Evolutionary conservation across 2,888 invertebrate genomes (phyloP).

Genomic region (Endomychus coccineus): DNA sequence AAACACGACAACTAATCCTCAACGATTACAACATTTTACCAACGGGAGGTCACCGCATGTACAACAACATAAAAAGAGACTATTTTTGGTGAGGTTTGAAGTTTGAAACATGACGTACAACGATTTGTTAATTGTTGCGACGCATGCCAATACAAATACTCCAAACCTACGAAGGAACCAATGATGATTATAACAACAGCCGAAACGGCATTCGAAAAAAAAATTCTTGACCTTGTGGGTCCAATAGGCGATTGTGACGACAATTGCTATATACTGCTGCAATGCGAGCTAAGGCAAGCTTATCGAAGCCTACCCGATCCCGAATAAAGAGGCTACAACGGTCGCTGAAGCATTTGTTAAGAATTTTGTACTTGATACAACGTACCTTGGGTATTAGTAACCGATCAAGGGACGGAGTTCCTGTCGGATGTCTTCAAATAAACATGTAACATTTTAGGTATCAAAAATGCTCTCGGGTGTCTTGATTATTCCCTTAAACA

Average conservation of each 20-base stretch:
- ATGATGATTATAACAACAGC: slow-evolving; percentile 9
- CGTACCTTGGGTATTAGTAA: slow-evolving; percentile 11
- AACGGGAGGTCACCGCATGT: slow-evolving; percentile 21
- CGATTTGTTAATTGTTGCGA: slow-evolving; percentile 19
- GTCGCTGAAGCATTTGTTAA: slow-evolving; percentile 9
- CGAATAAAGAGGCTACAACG: slow-evolving; percentile 5
- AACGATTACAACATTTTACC: slow-evolving; percentile 24
- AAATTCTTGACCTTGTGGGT: slow-evolving; percentile 10
- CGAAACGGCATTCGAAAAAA: slow-evolving; percentile 8
- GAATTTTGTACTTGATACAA: slow-evolving; percentile 11
- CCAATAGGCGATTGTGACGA: slow-evolving; percentile 5
- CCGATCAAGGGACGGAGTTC: slow-evolving; percentile 20
- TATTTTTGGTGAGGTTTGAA: slow-evolving; percentile 20
- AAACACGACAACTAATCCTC: slow-evolving; percentile 19
- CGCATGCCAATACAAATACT: slow-evolving; percentile 7
- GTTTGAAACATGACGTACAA: no score
- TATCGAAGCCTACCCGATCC: slow-evolving; percentile 3
- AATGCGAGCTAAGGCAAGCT: slow-evolving; percentile 9
- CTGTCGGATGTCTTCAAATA: slow-evolving; percentile 14
- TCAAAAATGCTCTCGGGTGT: no score
- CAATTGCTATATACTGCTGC: slow-evolving; percentile 9
- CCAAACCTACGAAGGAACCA: slow-evolving; percentile 2
- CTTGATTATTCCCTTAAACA: no score
- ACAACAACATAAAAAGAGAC: slow-evolving; percentile 19
- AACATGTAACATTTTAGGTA: no score